Evolutionary conservation across 2,888 invertebrate genomes (phyloP).

Genomic region (Nymphalis polychloros): DNA sequence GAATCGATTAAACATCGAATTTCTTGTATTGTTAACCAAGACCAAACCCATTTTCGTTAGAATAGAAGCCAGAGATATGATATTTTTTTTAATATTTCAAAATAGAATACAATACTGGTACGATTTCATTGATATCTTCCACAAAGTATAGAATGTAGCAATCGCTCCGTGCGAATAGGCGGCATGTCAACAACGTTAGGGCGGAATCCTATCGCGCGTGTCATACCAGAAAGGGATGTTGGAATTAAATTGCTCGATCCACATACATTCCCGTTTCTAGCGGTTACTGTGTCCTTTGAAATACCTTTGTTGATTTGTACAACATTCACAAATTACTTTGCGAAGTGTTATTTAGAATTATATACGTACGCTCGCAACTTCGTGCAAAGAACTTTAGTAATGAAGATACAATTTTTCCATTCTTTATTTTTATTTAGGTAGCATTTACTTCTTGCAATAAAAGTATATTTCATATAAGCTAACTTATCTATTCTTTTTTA

Average conservation of each 20-base stretch:
- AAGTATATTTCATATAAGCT: too few species aligned
- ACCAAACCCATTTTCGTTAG: too few species aligned
- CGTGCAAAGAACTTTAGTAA: too few species aligned
- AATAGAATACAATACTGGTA: neutral
- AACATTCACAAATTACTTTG: neutral
- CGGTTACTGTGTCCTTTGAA: constrained; percentile 13
- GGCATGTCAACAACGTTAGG: constrained; percentile 32
- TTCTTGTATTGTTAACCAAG: too few species aligned
- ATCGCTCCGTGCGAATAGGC: constrained; percentile 20
- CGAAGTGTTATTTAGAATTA: neutral
- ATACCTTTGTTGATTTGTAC: constrained; percentile 2
- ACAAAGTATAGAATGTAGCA: neutral
- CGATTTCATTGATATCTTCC: neutral
- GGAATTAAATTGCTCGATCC: constrained; percentile 26
- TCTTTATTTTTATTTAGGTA: too few species aligned
- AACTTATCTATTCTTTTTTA: too few species aligned
- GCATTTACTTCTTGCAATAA: too few species aligned
- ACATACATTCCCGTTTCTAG: constrained; percentile 11
- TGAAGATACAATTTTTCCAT: too few species aligned
- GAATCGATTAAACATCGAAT: too few species aligned
- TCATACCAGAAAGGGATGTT: constrained; percentile 21
- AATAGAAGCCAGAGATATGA: too few species aligned
- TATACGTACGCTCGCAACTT: too few species aligned
- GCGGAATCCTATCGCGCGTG: constrained; percentile 30
- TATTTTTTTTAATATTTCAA: neutral